Evolutionary conservation across 2,797 vertebrate species (phyloP).

Genomic region (Scomberomorus guttatus): DNA sequence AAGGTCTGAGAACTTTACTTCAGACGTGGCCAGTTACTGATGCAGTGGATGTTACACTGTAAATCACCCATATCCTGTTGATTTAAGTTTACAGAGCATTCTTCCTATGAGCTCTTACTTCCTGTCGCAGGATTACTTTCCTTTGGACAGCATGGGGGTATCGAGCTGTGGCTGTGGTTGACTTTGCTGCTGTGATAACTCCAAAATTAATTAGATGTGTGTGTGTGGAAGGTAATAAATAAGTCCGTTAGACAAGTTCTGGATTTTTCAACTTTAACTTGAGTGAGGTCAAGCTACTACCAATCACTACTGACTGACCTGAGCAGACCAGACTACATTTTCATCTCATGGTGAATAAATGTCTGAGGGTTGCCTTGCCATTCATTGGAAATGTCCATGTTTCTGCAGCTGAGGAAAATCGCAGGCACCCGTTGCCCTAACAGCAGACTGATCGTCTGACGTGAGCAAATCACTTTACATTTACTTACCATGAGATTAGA

Average conservation of each 20-base stretch:
- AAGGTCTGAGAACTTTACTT: constrained; percentile 40
- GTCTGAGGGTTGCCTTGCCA: too few relatives aligned
- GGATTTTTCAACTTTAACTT: too few relatives aligned
- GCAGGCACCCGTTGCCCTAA: too few relatives aligned
- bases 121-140: constrained; percentile 49
- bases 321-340: too few relatives aligned
- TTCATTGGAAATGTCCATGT: too few relatives aligned
- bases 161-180: constrained; percentile 14
- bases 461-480: neutral
- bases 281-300: too few relatives aligned
- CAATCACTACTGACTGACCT: too few relatives aligned
- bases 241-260: too few relatives aligned
- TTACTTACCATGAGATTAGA: too few relatives aligned
- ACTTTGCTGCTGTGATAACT: neutral
- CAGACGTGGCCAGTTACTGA: constrained; percentile 23
- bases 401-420: too few relatives aligned
- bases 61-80: constrained; percentile 75
- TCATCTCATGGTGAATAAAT: too few relatives aligned
- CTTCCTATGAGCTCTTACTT: constrained; percentile 71
- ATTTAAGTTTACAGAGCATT: constrained; percentile 61
- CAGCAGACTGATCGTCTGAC: neutral
- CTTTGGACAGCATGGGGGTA: neutral
- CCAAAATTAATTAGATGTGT: neutral
- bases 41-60: constrained; percentile 41
- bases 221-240: too few relatives aligned